Percentiles rank a stretch among this genome's conserved stretches.
Evolutionary conservation across 2,888 invertebrate species (phyloP).

Genomic region (Lumbricus terrestris): DNA sequence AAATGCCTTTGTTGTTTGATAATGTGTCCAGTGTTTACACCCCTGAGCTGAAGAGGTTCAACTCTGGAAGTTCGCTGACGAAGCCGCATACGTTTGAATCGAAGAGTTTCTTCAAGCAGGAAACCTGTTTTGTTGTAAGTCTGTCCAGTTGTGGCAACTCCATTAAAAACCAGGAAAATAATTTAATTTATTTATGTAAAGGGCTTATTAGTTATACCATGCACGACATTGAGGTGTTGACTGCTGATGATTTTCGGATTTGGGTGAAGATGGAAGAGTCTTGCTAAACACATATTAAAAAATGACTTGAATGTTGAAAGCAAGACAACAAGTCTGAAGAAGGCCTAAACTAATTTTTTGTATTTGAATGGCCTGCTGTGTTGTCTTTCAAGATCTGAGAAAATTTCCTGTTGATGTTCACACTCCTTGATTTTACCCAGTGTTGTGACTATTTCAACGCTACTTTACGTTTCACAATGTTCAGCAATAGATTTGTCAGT

Average conservation of each 20-base stretch:
- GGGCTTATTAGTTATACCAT: not conserved
- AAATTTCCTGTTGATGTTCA: no score
- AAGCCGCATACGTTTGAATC: constrained; percentile 71
- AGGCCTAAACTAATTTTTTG: no score
- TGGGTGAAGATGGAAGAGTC: not conserved
- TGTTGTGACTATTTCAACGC: no score
- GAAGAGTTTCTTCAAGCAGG: constrained; percentile 77
- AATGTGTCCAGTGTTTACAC: constrained; percentile 12
- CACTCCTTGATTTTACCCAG: no score
- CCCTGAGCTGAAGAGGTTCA: constrained; percentile 66
- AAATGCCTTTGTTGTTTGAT: not conserved
- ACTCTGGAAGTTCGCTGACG: constrained; percentile 51
- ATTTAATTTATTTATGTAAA: not conserved
- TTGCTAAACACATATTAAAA: no score
- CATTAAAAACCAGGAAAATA: constrained; percentile 45
- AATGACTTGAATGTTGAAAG: no score
- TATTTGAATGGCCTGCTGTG: no score
- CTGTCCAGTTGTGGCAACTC: not conserved
- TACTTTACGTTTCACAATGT: no score
- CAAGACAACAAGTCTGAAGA: no score
- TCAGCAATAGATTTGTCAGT: no score
- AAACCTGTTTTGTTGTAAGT: constrained; percentile 74
- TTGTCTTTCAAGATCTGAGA: no score
- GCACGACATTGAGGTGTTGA: not conserved
- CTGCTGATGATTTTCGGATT: not conserved